phyloP scores from a whole-genome alignment of 2,113 vertebrate species.

The Rhinopithecus roxellana region DNA sequence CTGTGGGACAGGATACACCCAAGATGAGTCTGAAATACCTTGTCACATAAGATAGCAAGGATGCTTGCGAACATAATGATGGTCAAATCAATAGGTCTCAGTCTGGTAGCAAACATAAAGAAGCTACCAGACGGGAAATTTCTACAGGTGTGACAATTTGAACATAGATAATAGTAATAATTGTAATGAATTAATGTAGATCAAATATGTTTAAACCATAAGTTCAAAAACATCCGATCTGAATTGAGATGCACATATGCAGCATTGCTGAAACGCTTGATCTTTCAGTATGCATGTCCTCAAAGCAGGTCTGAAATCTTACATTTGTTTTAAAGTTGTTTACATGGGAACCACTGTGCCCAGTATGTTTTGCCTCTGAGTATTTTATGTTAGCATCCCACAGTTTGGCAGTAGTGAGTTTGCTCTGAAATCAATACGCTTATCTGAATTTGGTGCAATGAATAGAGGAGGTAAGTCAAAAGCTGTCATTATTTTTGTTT shows the following conservation, averaged over 20 bases:
- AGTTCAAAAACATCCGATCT: neutral
- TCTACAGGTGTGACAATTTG: too few species aligned
- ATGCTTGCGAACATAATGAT: neutral
- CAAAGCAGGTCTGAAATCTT: neutral
- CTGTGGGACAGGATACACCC: neutral
- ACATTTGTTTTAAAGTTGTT: neutral
- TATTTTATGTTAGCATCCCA: neutral
- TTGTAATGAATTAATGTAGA: neutral
- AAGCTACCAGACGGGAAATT: neutral
- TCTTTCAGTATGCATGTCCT: neutral
- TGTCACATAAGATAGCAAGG: neutral
- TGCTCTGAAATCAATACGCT: neutral
- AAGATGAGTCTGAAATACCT: neutral
- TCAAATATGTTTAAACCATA: neutral
- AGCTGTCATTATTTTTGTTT: neutral
- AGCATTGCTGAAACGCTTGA: neutral
- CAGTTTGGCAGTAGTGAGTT: neutral
- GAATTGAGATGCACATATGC: neutral
- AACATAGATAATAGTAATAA: neutral
- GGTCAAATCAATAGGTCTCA: neutral
- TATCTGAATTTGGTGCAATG: neutral
- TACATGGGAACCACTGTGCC: neutral
- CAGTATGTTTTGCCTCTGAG: neutral
- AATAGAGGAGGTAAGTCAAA: neutral
- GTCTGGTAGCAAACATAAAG: neutral